A percentile compares a stretch with the other conserved stretches of the same genome.
phyloP scores from a whole-genome alignment of 2,797 vertebrate species.

The Cirrhinus molitorella region DNA sequence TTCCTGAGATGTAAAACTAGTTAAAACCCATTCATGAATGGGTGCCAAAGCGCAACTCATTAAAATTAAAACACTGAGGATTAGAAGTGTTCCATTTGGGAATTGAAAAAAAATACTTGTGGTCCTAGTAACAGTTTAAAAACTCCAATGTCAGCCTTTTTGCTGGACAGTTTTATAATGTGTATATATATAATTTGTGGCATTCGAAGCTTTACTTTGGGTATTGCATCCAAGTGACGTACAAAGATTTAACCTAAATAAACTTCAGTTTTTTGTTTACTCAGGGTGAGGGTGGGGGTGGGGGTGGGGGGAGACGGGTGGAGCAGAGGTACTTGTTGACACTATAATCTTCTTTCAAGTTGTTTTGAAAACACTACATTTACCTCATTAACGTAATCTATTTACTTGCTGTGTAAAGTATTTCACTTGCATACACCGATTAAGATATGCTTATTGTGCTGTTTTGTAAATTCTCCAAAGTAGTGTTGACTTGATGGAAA shows the following conservation, averaged over 20 bases:
- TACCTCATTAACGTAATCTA: not conserved
- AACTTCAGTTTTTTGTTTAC: not conserved
- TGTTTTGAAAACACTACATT: conserved; percentile 6
- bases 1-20: conserved; percentile 32
- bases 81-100: conserved; percentile 16
- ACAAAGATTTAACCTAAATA: not conserved
- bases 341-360: not conserved
- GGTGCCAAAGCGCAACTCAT: conserved; percentile 23
- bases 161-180: not conserved
- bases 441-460: not conserved
- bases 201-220: not conserved
- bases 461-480: conserved; percentile 19
- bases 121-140: not conserved
- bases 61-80: conserved; percentile 37
- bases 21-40: conserved; percentile 20
- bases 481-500: not conserved
- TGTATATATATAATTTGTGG: not conserved
- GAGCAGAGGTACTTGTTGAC: not conserved
- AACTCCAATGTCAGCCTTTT: not conserved
- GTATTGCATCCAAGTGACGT: not conserved
- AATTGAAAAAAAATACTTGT: not conserved
- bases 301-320: not conserved
- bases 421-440: not conserved
- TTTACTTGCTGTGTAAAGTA: not conserved
- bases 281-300: too few species aligned